Percentiles rank a stretch among this genome's conserved stretches.
phyloP scores from a whole-genome alignment of 2,797 vertebrate species.

The Lepus townsendii region DNA sequence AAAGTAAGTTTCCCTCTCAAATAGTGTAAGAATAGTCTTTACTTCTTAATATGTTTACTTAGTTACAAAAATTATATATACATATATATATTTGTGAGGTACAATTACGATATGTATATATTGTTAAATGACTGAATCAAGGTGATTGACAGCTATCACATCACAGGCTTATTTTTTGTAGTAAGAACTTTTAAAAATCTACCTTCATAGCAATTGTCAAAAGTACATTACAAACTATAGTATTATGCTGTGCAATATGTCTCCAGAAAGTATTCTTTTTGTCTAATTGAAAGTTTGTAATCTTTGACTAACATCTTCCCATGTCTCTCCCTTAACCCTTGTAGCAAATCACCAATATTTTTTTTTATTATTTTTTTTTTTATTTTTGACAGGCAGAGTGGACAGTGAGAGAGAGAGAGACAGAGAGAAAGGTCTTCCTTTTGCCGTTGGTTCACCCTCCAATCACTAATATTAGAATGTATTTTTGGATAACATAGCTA shows the following conservation, averaged over 20 bases:
- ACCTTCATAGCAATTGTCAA: background rate
- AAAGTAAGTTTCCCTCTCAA: background rate
- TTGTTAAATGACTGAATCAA: background rate
- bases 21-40: background rate
- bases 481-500: background rate
- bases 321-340: accelerated
- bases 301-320: background rate
- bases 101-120: background rate
- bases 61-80: too few relatives aligned
- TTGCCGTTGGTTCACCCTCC: too few relatives aligned
- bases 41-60: too few relatives aligned
- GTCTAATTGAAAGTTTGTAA: background rate
- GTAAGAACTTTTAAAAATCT: background rate
- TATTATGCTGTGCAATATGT: too few relatives aligned
- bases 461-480: background rate
- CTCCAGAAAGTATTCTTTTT: too few relatives aligned
- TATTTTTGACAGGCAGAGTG: too few relatives aligned
- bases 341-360: too few relatives aligned
- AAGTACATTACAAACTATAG: background rate
- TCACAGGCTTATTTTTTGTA: background rate
- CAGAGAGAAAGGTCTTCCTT: too few relatives aligned
- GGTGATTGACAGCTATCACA: background rate
- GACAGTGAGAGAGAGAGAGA: too few relatives aligned
- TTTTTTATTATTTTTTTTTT: too few relatives aligned
- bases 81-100: too few relatives aligned